Conservation (phyloP, 2,888 invertebrate species). For the Muscina levida region DNA sequence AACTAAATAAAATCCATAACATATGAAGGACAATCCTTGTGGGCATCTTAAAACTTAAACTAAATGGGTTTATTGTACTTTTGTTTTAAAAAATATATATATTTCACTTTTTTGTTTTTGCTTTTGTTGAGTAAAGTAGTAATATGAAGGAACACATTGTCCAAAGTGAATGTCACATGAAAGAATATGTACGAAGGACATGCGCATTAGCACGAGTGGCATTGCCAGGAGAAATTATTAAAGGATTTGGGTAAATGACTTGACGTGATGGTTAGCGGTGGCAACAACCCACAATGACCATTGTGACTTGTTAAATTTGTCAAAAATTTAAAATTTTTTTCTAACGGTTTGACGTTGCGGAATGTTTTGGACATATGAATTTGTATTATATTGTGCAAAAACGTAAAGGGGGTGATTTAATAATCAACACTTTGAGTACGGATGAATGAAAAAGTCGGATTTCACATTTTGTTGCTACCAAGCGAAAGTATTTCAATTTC, state of each 20-base stretch:
- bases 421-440: no score
- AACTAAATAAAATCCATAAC: slow-evolving; percentile 48
- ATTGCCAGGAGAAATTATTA: slow-evolving; percentile 41
- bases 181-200: slow-evolving; percentile 40
- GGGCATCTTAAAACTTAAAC: slow-evolving; percentile 16
- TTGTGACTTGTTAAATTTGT: no score
- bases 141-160: slow-evolving; percentile 33
- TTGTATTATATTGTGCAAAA: no score
- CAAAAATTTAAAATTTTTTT: no score
- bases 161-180: slow-evolving; percentile 46
- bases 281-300: slow-evolving; percentile 36
- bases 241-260: no score
- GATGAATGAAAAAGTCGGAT: no score
- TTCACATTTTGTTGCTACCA: no score
- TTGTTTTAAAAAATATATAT: background rate
- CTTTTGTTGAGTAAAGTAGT: slow-evolving; percentile 27
- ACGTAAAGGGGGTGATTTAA: no score
- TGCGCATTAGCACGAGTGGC: slow-evolving; percentile 37
- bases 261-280: background rate
- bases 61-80: slow-evolving; percentile 17
- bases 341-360: no score
- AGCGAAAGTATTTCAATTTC: no score
- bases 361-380: no score
- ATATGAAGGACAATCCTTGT: slow-evolving; percentile 42
- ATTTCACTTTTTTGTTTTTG: slow-evolving; percentile 31